These are phyloP conservation scores for Agrochola litura DNA, from an alignment of 2,888 invertebrate genomes.

Conservation along the genomic window DNA sequence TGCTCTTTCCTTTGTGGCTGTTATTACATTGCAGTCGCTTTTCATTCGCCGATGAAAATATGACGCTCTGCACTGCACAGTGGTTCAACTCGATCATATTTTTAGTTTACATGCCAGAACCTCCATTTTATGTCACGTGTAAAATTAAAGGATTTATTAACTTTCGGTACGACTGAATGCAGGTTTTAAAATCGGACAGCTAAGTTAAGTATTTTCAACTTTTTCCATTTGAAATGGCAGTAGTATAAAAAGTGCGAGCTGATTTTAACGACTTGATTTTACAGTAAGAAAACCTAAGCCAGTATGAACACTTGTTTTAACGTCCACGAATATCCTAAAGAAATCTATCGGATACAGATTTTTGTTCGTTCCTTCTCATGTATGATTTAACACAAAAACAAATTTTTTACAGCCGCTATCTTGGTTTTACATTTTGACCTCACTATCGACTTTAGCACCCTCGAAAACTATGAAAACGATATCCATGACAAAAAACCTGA, in stretches of 20 bases:
- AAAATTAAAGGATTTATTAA: constrained; percentile 59
- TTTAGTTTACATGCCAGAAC: constrained; percentile 42
- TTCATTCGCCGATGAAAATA: constrained; percentile 62
- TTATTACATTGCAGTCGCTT: constrained; percentile 61
- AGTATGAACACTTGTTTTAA: background rate
- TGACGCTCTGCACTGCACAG: constrained; percentile 32
- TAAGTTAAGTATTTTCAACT: constrained; percentile 3
- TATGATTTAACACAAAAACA: too few species aligned
- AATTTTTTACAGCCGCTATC: too few species aligned
- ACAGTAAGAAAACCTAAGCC: background rate
- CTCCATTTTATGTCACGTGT: constrained; percentile 33
- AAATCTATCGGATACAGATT: background rate
- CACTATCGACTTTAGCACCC: too few species aligned
- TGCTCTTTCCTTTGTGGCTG: constrained; percentile 45
- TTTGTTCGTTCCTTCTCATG: too few species aligned
- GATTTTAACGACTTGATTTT: background rate
- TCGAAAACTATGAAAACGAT: too few species aligned
- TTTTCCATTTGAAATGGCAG: background rate
- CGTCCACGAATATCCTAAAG: background rate
- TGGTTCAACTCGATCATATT: constrained; percentile 49
- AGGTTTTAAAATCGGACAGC: background rate
- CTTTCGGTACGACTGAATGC: background rate
- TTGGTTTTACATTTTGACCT: too few species aligned
- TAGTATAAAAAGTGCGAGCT: background rate
- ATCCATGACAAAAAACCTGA: too few species aligned